A percentile compares a stretch with the other conserved stretches of the same genome.
Evolutionary conservation across 2,888 invertebrate genomes (phyloP).

Genomic region (Beris chalybata): DNA sequence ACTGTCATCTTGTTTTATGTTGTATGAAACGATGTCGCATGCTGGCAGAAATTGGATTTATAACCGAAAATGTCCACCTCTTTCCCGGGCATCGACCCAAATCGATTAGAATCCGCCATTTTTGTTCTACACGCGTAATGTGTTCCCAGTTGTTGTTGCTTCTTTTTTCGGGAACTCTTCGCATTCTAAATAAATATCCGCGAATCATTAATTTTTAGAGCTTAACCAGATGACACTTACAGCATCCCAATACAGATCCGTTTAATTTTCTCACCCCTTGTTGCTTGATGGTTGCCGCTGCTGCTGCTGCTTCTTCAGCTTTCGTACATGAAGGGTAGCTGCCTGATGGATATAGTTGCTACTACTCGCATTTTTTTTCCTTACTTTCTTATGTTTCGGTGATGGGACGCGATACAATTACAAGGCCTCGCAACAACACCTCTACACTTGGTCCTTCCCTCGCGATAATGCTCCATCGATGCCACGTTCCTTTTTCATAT

Average conservation of each 20-base stretch:
- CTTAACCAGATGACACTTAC: slow-evolving; percentile 55
- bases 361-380: background rate
- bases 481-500: slow-evolving; percentile 21
- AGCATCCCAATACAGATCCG: slow-evolving; percentile 39
- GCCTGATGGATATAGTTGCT: background rate
- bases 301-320: slow-evolving; percentile 24
- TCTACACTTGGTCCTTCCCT: background rate
- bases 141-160: slow-evolving; percentile 13
- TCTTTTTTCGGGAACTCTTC: background rate
- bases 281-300: slow-evolving; percentile 21
- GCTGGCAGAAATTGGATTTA: no score
- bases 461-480: no score
- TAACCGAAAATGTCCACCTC: no score
- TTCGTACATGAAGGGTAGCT: slow-evolving; percentile 6
- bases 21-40: no score
- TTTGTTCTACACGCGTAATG: slow-evolving; percentile 33
- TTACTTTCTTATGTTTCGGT: background rate
- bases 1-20: no score
- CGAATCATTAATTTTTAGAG: slow-evolving; percentile 56
- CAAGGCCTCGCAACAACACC: background rate
- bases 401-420: slow-evolving; percentile 16
- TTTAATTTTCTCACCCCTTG: slow-evolving; percentile 37
- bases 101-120: slow-evolving; percentile 33
- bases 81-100: slow-evolving; percentile 7
- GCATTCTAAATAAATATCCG: background rate